phyloP scores from a whole-genome alignment of 2,113 vertebrate species.

The Globicephala melas region DNA sequence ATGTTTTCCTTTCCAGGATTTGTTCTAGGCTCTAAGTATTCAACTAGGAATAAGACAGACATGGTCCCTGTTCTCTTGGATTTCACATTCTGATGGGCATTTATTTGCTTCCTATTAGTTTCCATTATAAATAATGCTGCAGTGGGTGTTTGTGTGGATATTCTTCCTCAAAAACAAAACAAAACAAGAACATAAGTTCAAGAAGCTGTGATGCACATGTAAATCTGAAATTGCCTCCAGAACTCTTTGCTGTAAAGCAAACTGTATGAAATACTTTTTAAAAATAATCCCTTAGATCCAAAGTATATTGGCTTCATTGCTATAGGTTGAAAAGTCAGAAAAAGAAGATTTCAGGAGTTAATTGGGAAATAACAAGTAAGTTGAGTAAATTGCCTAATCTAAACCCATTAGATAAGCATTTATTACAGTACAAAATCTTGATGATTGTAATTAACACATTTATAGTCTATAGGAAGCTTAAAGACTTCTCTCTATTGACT shows the following conservation, averaged over 20 bases:
- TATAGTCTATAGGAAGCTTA: constrained; percentile 39
- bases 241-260: not conserved
- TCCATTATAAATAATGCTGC: not conserved
- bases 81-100: not conserved
- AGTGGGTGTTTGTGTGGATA: not conserved
- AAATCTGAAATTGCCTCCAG: not conserved
- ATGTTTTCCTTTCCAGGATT: not conserved
- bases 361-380: constrained; percentile 55
- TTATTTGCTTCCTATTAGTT: not conserved
- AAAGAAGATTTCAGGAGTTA: constrained; percentile 38
- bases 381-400: constrained; percentile 52
- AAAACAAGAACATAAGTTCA: not conserved
- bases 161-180: not conserved
- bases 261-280: not conserved
- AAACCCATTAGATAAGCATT: constrained; percentile 42
- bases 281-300: not conserved
- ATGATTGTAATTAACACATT: constrained; percentile 55
- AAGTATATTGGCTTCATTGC: not conserved
- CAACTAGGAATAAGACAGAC: not conserved
- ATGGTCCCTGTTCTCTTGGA: not conserved
- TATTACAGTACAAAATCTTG: constrained; percentile 47
- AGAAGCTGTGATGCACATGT: not conserved
- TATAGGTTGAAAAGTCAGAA: not conserved
- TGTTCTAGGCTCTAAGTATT: not conserved
- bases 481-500: constrained; percentile 26